phyloP scores from a whole-genome alignment of 2,113 vertebrate genomes.

The Polypterus senegalus region DNA sequence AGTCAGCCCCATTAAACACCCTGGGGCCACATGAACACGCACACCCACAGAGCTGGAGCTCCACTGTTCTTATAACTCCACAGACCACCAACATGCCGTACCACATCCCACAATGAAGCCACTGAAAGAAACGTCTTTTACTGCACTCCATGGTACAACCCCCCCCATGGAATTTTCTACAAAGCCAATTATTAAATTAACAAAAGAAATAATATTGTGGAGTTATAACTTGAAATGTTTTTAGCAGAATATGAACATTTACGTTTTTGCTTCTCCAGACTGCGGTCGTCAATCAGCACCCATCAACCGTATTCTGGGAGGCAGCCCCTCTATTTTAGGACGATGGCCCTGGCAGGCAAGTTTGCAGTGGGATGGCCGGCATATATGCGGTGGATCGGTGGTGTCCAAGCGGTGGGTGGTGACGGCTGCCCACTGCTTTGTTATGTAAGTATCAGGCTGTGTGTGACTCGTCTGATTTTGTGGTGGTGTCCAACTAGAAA shows the following conservation, averaged over 20 bases:
- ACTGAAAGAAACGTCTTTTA: no score
- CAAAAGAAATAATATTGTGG: background rate
- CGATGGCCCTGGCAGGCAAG: constrained; percentile 59
- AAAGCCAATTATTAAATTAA: background rate
- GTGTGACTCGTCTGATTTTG: no score
- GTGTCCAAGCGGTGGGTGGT: constrained; percentile 49
- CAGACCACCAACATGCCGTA: no score
- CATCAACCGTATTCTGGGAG: constrained; percentile 41
- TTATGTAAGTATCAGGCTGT: constrained; percentile 31
- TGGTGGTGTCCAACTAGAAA: no score
- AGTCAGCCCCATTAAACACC: no score
- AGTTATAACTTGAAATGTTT: background rate
- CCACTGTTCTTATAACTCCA: no score
- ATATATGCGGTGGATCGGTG: constrained; percentile 48
- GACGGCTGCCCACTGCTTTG: constrained; percentile 57
- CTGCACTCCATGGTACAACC: no score
- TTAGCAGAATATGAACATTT: background rate
- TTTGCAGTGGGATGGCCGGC: constrained; percentile 42
- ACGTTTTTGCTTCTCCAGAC: constrained; percentile 6
- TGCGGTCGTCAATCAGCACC: constrained; percentile 14
- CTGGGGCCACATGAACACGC: no score
- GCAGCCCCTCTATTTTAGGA: constrained; percentile 25
- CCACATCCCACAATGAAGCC: no score
- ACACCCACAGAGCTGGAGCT: no score
- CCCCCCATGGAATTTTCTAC: background rate